Percentiles rank a stretch among this genome's conserved stretches.
Evolutionary conservation across 92 coral and sea anemone genomes (phyloP).

Genomic region (Actinostola sp.): DNA sequence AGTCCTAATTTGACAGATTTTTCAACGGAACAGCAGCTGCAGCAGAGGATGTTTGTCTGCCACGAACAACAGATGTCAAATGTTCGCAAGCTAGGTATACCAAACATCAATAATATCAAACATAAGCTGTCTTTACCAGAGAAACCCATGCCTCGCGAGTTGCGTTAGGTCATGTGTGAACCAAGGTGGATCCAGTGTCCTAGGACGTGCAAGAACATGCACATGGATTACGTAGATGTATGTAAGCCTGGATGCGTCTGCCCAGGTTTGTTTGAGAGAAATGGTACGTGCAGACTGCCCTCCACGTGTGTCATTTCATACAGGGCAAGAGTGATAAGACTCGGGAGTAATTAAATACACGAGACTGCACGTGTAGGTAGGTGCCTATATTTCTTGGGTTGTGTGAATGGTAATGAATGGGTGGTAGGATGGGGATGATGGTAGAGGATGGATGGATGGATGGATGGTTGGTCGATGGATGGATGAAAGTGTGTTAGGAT

Average conservation of each 20-base stretch:
- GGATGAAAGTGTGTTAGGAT: too few species aligned
- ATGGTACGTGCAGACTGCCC: conserved; percentile 55
- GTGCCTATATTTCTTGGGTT: too few species aligned
- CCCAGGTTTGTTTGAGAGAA: conserved; percentile 64
- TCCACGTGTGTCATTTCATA: conserved; percentile 69
- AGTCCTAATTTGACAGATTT: neutral
- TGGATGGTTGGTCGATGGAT: too few species aligned
- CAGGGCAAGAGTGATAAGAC: conserved; percentile 69
- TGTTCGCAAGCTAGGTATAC: too few species aligned
- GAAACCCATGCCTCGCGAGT: conserved; percentile 53
- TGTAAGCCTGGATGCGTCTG: conserved; percentile 79
- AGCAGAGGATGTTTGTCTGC: conserved; percentile 55
- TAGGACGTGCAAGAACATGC: conserved; percentile 70
- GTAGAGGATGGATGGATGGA: too few species aligned
- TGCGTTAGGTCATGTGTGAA: conserved; percentile 73
- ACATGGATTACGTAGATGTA: conserved; percentile 63
- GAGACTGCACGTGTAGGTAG: conserved; percentile 75
- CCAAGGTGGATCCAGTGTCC: conserved; percentile 70
- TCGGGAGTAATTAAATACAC: conserved; percentile 69
- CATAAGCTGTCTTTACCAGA: conserved; percentile 14
- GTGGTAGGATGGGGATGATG: too few species aligned
- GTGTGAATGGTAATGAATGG: too few species aligned
- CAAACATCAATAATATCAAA: too few species aligned
- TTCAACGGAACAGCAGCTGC: conserved; percentile 47
- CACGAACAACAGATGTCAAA: conserved; percentile 53